phyloP scores from a whole-genome alignment of 2,797 vertebrate species.

The Lepilemur ruficaudatus region DNA sequence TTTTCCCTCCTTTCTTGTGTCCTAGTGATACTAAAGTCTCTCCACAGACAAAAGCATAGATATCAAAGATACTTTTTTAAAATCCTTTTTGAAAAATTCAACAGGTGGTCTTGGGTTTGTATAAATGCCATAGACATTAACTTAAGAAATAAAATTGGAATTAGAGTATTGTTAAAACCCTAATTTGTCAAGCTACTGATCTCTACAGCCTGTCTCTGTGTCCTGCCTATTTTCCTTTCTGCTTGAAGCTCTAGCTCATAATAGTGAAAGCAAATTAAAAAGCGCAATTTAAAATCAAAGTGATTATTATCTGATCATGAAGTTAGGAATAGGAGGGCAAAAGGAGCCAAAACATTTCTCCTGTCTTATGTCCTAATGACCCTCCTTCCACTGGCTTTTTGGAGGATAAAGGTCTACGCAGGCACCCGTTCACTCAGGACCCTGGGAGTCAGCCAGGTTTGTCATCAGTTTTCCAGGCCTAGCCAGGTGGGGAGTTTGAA shows the following conservation, averaged over 20 bases:
- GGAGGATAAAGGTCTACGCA: not conserved
- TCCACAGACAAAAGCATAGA: not conserved
- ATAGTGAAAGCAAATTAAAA: conserved; percentile 33
- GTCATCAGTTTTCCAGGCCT: not conserved
- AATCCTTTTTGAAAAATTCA: conserved; percentile 50
- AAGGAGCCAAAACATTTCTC: not conserved
- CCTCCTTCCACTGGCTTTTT: not conserved
- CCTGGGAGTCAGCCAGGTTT: not conserved
- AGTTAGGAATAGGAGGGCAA: not conserved
- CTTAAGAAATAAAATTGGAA: conserved; percentile 41
- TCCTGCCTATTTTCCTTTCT: conserved; percentile 50
- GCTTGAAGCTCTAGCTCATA: conserved; percentile 26
- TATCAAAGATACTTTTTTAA: conserved; percentile 27
- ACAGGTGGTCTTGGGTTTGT: conserved; percentile 45
- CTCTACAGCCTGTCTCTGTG: conserved; percentile 22
- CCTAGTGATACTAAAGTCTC: conserved; percentile 36
- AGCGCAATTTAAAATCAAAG: conserved; percentile 16
- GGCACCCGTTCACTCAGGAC: not conserved
- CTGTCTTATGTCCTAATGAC: not conserved
- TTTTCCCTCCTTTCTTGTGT: conserved; percentile 29
- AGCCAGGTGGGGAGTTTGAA: not conserved
- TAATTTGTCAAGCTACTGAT: conserved; percentile 41
- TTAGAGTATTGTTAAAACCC: conserved; percentile 26
- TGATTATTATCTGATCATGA: not conserved
- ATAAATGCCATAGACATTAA: conserved; percentile 51